These are phyloP conservation scores for Masnerella sp. DNA, from an alignment of 2,888 invertebrate species.

Conservation along the genomic window DNA sequence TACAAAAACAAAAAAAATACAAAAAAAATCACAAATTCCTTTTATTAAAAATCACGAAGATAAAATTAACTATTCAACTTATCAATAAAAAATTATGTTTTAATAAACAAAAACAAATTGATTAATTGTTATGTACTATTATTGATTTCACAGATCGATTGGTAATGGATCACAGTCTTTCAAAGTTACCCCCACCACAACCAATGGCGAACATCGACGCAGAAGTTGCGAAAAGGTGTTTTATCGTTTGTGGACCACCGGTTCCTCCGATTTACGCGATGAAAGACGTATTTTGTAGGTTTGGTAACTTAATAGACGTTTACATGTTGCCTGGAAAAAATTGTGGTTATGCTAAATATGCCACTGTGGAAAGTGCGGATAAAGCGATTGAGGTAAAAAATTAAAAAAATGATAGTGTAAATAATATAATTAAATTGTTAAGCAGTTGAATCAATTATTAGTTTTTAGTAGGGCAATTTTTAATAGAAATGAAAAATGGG, in stretches of 20 bases:
- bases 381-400: conserved; percentile 83
- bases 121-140: no score
- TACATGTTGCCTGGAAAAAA: conserved; percentile 93
- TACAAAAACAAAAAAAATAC: no score
- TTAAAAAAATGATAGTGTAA: not conserved
- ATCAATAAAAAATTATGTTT: no score
- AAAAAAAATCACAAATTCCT: no score
- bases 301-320: conserved; percentile 93
- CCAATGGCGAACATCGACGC: conserved; percentile 85
- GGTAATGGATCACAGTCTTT: conserved; percentile 66
- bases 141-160: no score
- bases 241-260: conserved; percentile 76
- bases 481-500: no score
- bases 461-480: no score
- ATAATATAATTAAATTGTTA: not conserved
- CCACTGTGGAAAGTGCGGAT: conserved; percentile 85
- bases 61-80: no score
- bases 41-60: no score
- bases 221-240: conserved; percentile 81
- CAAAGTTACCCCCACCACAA: conserved; percentile 84
- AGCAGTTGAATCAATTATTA: no score
- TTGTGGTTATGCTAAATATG: conserved; percentile 95
- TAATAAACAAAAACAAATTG: no score
- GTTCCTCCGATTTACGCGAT: conserved; percentile 88
- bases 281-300: conserved; percentile 93